Evolutionary conservation across 92 coral and sea anemone genomes (phyloP).

Genomic region (Parazoanthus atlanticus): DNA sequence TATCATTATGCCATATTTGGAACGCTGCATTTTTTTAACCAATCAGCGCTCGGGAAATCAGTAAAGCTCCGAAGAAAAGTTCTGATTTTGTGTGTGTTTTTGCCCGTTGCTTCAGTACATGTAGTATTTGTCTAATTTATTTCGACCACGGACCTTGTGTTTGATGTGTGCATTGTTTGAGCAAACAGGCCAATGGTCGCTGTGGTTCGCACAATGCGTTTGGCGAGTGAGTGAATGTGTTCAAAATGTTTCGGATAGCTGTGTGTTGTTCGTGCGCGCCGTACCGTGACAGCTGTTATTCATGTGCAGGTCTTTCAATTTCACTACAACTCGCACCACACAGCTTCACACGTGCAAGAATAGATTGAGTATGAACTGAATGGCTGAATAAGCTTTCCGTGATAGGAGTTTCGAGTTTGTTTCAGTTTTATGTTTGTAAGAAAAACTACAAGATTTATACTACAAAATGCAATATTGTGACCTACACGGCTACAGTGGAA

Average conservation of each 20-base stretch:
- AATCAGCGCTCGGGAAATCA: conserved; percentile 40
- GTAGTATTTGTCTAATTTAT: conserved; percentile 79
- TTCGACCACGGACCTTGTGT: conserved; percentile 73
- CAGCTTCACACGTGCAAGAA: not conserved
- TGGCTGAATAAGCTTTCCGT: not conserved
- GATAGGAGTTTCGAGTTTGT: too few relatives aligned
- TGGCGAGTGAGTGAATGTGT: conserved; percentile 51
- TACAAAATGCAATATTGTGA: too few relatives aligned
- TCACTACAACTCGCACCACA: not conserved
- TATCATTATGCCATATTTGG: conserved; percentile 79
- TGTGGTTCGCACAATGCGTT: conserved; percentile 61
- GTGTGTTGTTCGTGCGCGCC: conserved; percentile 60
- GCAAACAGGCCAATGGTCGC: conserved; percentile 76
- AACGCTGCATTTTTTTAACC: conserved; percentile 37
- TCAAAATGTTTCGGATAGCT: conserved; percentile 78
- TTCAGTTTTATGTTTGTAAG: too few relatives aligned
- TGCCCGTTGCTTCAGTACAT: conserved; percentile 50
- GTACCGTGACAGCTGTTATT: conserved; percentile 11
- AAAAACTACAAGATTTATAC: too few relatives aligned
- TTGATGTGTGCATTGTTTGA: conserved; percentile 87
- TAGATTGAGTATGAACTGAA: too few relatives aligned
- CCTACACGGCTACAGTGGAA: too few relatives aligned
- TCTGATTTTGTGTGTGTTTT: conserved; percentile 3
- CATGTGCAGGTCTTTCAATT: not conserved
- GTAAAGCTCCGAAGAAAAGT: conserved; percentile 21